Percentiles rank a stretch among this genome's conserved stretches.
Conservation (phyloP, 2,888 invertebrate genomes). For the Microctonus brassicae region DNA sequence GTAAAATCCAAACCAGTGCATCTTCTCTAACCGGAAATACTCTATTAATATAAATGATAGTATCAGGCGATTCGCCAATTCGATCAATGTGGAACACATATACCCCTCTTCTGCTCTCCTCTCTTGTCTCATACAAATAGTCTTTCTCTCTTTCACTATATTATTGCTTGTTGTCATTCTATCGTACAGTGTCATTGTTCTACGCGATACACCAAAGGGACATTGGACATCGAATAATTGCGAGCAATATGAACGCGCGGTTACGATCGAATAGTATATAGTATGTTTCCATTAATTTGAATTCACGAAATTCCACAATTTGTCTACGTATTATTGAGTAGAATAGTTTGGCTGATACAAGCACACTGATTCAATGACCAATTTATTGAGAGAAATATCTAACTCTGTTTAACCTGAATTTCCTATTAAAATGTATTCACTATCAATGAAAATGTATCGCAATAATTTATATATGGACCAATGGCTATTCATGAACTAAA, state of each 20-base stretch:
- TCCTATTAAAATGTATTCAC: background rate
- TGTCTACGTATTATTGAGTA: constrained; percentile 10
- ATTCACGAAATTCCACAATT: constrained; percentile 26
- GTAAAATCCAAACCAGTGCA: constrained; percentile 6
- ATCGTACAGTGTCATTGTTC: background rate
- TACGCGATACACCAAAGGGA: constrained; percentile 42
- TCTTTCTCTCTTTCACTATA: constrained; percentile 23
- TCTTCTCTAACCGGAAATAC: constrained; percentile 10
- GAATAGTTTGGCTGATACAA: constrained; percentile 5
- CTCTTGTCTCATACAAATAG: background rate
- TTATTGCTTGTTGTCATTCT: constrained; percentile 15
- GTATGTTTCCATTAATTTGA: constrained; percentile 27
- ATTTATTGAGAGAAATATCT: constrained; percentile 4
- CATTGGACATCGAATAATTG: constrained; percentile 51
- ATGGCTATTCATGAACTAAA: background rate
- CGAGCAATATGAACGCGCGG: constrained; percentile 39
- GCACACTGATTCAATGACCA: constrained; percentile 15
- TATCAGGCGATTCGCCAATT: background rate
- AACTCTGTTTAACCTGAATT: background rate
- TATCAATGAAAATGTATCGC: background rate
- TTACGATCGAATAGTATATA: constrained; percentile 18
- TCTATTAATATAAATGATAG: constrained; percentile 10
- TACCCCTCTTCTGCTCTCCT: background rate
- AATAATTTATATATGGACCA: background rate
- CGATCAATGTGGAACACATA: constrained; percentile 37